Evolutionary conservation across 2,888 invertebrate species (phyloP).

Genomic region (Clanis bilineata): DNA sequence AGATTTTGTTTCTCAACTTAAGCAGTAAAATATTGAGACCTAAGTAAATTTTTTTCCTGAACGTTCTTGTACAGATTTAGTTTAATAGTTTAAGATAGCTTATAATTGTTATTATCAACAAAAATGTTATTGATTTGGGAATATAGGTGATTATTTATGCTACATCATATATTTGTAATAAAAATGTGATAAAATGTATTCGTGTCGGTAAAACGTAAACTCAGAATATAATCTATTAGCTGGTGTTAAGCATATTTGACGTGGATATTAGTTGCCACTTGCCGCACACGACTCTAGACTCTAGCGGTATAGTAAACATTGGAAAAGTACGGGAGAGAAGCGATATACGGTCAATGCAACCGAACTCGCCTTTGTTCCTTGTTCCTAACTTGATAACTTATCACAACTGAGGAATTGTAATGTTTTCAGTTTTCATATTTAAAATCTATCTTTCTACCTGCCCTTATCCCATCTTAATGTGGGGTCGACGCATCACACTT

Average conservation of each 20-base stretch:
- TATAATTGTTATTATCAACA: too few relatives aligned
- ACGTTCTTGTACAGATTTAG: too few relatives aligned
- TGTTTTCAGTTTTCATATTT: too few relatives aligned
- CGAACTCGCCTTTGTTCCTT: constrained; percentile 26
- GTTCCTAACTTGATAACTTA: constrained; percentile 16
- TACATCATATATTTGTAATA: neutral
- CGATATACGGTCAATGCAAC: constrained; percentile 25
- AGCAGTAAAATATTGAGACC: too few relatives aligned
- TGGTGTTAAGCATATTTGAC: constrained; percentile 69
- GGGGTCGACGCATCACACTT: too few relatives aligned
- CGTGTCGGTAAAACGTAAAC: constrained; percentile 48
- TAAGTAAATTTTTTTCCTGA: too few relatives aligned
- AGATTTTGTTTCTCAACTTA: too few relatives aligned
- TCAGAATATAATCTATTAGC: constrained; percentile 55
- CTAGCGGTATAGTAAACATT: constrained; percentile 58
- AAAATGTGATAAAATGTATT: constrained; percentile 24
- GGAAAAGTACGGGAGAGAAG: constrained; percentile 67
- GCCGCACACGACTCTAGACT: constrained; percentile 48
- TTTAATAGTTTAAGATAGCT: too few relatives aligned
- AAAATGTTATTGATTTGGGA: too few relatives aligned
- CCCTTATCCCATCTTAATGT: too few relatives aligned
- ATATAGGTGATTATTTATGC: neutral
- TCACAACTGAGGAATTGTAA: neutral
- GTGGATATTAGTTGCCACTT: constrained; percentile 54
- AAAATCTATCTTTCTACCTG: too few relatives aligned